Conservation (phyloP, 2,888 invertebrate species). For the Clistopyga incitator region DNA sequence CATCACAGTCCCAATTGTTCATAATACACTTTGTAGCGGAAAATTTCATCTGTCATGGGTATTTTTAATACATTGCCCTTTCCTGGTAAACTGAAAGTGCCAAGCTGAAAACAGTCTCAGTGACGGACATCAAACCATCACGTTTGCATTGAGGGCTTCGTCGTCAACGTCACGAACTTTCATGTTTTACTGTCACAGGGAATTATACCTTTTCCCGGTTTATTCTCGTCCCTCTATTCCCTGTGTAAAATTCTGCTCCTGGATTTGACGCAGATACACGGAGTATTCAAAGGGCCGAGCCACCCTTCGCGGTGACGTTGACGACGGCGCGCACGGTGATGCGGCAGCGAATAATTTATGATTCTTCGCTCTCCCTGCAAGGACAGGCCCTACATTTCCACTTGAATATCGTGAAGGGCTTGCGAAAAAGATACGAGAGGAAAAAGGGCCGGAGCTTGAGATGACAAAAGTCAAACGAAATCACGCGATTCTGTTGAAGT, state of each 20-base stretch:
- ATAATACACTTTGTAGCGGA: no score
- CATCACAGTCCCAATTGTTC: no score
- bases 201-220: background rate
- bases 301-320: background rate
- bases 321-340: background rate
- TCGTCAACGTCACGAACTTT: background rate
- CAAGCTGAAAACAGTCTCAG: background rate
- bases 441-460: background rate
- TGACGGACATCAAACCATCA: background rate
- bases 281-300: conserved; percentile 2
- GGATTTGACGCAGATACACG: background rate
- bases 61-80: no score
- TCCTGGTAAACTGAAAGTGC: no score
- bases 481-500: conserved; percentile 22
- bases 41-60: no score
- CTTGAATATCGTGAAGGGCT: background rate
- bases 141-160: background rate
- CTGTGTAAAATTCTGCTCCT: background rate
- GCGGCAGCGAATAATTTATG: conserved; percentile 22
- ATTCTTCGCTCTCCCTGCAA: background rate
- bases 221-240: background rate
- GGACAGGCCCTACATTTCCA: background rate
- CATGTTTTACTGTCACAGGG: background rate
- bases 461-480: conserved; percentile 38
- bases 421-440: background rate